phyloP scores from a whole-genome alignment of 2,888 invertebrate genomes.

The Hydroisotoma schaefferi region DNA sequence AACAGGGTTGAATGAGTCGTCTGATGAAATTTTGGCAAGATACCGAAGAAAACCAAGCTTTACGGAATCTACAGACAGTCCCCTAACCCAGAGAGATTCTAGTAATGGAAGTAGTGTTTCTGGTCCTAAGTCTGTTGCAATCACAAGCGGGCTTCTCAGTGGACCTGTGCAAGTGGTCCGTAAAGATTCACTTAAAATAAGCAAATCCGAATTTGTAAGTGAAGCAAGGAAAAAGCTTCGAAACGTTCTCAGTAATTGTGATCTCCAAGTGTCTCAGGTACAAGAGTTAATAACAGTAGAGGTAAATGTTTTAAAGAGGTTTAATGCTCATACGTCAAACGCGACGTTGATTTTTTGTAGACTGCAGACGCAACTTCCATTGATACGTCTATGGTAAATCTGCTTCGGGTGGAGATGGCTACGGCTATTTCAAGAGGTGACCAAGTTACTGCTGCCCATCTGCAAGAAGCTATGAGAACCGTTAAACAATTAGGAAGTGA shows the following conservation, averaged over 20 bases:
- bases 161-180: slow-evolving; percentile 12
- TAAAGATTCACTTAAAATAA: slow-evolving; percentile 47
- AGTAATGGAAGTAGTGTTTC: slow-evolving; percentile 6
- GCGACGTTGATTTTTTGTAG: slow-evolving; percentile 25
- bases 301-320: slow-evolving; percentile 5
- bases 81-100: slow-evolving; percentile 10
- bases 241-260: slow-evolving; percentile 83
- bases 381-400: slow-evolving; percentile 57
- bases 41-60: slow-evolving; percentile 63
- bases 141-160: background rate
- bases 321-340: slow-evolving; percentile 1
- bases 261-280: slow-evolving; percentile 52
- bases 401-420: slow-evolving; percentile 71
- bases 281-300: background rate
- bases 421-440: slow-evolving; percentile 78
- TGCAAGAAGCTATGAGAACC: slow-evolving; percentile 78
- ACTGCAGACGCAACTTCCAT: slow-evolving; percentile 28
- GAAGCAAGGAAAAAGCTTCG: slow-evolving; percentile 84
- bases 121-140: background rate
- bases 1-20: slow-evolving; percentile 61
- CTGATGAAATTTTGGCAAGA: slow-evolving; percentile 92
- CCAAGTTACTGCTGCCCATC: slow-evolving; percentile 69
- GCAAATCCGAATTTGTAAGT: slow-evolving; percentile 49
- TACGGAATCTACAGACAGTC: slow-evolving; percentile 53
- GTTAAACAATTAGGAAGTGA: slow-evolving; percentile 67